A percentile compares a stretch with the other conserved stretches of the same genome.
Evolutionary conservation across 2,113 vertebrate species (phyloP).

Genomic region (Aplodontia rufa): DNA sequence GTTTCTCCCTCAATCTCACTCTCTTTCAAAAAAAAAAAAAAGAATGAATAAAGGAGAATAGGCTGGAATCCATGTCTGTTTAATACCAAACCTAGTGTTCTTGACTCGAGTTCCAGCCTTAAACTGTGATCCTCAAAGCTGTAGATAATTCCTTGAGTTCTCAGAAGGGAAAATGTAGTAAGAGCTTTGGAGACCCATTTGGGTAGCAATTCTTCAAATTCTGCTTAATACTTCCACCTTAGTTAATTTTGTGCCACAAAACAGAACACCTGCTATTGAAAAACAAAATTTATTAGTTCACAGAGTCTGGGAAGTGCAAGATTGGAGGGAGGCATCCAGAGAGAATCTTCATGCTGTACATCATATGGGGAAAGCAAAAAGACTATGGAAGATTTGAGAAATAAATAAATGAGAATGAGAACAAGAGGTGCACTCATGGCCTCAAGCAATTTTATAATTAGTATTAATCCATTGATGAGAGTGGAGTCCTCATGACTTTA

Average conservation of each 20-base stretch:
- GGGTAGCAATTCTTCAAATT: background rate
- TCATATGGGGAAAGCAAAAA: background rate
- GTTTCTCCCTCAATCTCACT: too few species aligned
- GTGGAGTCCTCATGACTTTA: background rate
- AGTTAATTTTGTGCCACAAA: background rate
- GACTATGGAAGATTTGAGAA: too few species aligned
- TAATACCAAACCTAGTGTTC: background rate
- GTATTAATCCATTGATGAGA: background rate
- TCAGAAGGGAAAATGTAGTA: background rate
- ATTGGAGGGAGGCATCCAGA: background rate
- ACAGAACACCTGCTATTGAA: background rate
- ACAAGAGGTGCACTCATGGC: too few species aligned
- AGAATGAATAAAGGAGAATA: background rate
- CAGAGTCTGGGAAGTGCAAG: background rate
- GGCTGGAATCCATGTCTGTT: background rate
- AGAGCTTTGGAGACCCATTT: background rate
- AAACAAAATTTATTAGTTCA: background rate
- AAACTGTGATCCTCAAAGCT: background rate
- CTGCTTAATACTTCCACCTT: background rate
- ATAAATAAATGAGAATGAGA: background rate
- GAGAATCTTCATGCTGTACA: background rate
- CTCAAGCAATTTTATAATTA: background rate
- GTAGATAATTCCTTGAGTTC: background rate
- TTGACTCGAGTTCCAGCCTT: background rate
- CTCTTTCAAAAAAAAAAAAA: too few species aligned